Evolutionary conservation across 2,888 invertebrate species (phyloP).

Genomic region (Hetaerina titia): DNA sequence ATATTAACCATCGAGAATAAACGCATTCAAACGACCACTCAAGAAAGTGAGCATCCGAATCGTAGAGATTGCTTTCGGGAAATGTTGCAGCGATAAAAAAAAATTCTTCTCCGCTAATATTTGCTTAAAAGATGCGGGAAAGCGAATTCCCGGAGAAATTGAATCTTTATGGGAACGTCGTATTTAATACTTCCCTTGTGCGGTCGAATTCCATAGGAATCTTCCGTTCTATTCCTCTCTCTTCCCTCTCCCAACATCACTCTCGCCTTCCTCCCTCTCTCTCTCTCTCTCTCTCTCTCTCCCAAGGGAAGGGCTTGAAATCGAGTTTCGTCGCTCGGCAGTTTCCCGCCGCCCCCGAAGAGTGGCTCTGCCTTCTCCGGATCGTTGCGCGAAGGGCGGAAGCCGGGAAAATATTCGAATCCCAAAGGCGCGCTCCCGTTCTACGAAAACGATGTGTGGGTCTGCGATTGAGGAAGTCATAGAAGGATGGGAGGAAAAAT

Average conservation of each 20-base stretch:
- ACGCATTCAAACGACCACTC: neutral
- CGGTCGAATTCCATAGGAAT: constrained; percentile 25
- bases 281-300: neutral
- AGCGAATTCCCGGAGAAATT: neutral
- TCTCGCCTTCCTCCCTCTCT: neutral
- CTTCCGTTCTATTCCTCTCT: neutral
- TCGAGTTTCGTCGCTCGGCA: neutral
- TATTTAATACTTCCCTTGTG: constrained; percentile 12
- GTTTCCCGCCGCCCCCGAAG: neutral
- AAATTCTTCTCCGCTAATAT: neutral
- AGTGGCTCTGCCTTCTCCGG: constrained; percentile 27
- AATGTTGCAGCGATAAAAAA: neutral
- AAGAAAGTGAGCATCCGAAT: neutral
- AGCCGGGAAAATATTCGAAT: neutral
- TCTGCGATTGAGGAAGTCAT: neutral
- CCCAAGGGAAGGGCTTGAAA: neutral
- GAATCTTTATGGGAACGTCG: constrained; percentile 13
- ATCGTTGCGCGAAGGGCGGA: neutral
- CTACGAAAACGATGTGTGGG: neutral
- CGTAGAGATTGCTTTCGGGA: neutral
- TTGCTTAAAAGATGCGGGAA: neutral
- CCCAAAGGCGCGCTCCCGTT: neutral
- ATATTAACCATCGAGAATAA: neutral
- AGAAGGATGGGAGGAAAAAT: neutral
- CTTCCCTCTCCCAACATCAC: neutral